Percentiles rank a stretch among this genome's conserved stretches.
Conservation (phyloP, 2,797 vertebrate genomes). For the Phalloptychus januarius region DNA sequence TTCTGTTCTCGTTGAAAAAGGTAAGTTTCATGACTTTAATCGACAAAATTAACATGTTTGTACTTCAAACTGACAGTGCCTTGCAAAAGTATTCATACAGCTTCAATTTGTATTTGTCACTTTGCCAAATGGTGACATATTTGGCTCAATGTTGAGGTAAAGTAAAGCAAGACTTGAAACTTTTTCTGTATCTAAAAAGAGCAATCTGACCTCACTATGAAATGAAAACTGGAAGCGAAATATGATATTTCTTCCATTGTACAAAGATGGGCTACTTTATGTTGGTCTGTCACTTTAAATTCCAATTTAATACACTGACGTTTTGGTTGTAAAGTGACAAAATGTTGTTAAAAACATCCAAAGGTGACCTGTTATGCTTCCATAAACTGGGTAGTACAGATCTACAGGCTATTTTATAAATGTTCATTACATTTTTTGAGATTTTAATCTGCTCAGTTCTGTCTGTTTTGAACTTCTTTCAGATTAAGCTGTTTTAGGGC, state of each 20-base stretch:
- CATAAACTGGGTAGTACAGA: too few species aligned
- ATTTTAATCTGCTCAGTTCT: too few species aligned
- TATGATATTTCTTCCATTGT: neutral
- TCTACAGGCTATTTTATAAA: too few species aligned
- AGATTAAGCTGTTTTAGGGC: too few species aligned
- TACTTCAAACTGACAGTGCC: neutral
- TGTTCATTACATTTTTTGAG: too few species aligned
- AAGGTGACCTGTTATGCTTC: too few species aligned
- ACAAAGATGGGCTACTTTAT: neutral
- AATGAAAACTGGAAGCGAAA: neutral
- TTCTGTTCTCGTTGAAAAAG: conserved; percentile 18
- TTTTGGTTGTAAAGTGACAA: neutral
- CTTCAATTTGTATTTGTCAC: neutral
- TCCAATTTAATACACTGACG: neutral
- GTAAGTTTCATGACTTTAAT: neutral
- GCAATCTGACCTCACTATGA: neutral
- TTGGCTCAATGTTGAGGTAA: neutral
- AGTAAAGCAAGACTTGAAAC: neutral
- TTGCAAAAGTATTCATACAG: neutral
- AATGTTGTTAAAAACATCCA: neutral
- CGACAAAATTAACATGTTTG: neutral
- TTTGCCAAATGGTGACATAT: too few species aligned
- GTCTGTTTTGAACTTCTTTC: too few species aligned
- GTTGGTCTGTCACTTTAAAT: neutral
- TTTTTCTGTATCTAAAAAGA: neutral